phyloP scores from a whole-genome alignment of 1,140 invertebrate species.

The Oncopodura yosiiana region DNA sequence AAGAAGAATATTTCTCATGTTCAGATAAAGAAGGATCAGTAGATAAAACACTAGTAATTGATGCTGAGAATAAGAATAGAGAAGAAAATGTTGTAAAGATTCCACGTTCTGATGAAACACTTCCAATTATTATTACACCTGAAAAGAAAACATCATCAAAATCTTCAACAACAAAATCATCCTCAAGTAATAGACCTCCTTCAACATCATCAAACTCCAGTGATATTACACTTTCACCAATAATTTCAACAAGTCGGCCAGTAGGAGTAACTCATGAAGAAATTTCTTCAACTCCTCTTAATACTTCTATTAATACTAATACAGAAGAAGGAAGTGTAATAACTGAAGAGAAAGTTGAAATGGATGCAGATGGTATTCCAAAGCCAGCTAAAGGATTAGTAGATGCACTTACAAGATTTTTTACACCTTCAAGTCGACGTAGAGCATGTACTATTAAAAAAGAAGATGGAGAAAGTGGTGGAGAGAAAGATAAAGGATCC shows the following conservation, averaged over 20 bases:
- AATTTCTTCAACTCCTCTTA: too few species aligned
- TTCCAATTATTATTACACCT: constrained; percentile 6
- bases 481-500: background rate
- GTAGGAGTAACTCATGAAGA: too few species aligned
- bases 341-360: constrained; percentile 16
- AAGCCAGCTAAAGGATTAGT: constrained; percentile 33
- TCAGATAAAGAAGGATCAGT: background rate
- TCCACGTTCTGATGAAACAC: constrained; percentile 1
- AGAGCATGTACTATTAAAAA: constrained; percentile 30
- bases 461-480: constrained; percentile 14
- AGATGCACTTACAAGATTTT: constrained; percentile 39
- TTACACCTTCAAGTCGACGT: constrained; percentile 39
- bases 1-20: background rate
- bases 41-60: background rate
- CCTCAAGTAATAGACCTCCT: background rate
- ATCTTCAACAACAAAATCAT: background rate
- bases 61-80: background rate
- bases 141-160: background rate
- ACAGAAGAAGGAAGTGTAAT: background rate
- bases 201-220: too few species aligned
- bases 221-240: too few species aligned
- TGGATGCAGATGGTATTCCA: constrained; percentile 14
- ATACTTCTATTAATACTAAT: too few species aligned
- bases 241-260: too few species aligned
- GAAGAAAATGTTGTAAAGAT: background rate